These are phyloP conservation scores for Drosophila pallidifrons DNA, from an alignment of 1,140 invertebrate species.

Conservation along the genomic window DNA sequence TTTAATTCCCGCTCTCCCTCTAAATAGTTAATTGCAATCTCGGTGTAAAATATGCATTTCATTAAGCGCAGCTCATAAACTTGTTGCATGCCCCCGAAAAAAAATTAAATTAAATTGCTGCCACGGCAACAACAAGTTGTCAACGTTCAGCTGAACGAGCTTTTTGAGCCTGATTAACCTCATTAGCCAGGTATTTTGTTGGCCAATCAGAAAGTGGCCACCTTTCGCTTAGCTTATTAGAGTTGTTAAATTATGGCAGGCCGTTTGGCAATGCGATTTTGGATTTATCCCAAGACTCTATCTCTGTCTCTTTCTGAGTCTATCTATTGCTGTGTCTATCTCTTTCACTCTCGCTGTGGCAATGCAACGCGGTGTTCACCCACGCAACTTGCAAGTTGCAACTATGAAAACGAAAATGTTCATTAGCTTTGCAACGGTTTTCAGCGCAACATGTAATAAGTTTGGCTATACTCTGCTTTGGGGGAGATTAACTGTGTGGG, in stretches of 20 bases:
- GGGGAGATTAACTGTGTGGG: background rate
- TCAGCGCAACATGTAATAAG: constrained; percentile 78
- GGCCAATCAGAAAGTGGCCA: constrained; percentile 48
- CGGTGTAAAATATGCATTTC: constrained; percentile 19
- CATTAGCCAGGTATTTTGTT: constrained; percentile 68
- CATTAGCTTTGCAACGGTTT: constrained; percentile 81
- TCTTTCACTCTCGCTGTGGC: background rate
- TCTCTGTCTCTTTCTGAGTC: constrained; percentile 1
- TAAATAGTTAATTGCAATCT: constrained; percentile 4
- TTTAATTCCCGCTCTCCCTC: constrained; percentile 1
- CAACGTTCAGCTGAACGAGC: constrained; percentile 9
- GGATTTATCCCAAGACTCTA: constrained; percentile 23
- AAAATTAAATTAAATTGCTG: constrained; percentile 13
- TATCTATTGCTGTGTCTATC: background rate
- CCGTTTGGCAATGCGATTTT: constrained; percentile 46
- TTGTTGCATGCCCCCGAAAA: constrained; percentile 14
- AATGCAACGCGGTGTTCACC: constrained; percentile 45
- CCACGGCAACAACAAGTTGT: constrained; percentile 28
- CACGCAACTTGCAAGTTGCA: constrained; percentile 58
- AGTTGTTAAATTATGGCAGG: constrained; percentile 75
- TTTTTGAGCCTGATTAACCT: constrained; percentile 52
- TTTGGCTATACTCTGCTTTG: constrained; percentile 34
- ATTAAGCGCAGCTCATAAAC: constrained; percentile 20
- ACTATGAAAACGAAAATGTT: constrained; percentile 76
- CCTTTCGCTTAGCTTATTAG: constrained; percentile 69